Base-by-base conservation (phyloP, 2,888 invertebrate genomes). In the Diarsia rubi region DNA sequence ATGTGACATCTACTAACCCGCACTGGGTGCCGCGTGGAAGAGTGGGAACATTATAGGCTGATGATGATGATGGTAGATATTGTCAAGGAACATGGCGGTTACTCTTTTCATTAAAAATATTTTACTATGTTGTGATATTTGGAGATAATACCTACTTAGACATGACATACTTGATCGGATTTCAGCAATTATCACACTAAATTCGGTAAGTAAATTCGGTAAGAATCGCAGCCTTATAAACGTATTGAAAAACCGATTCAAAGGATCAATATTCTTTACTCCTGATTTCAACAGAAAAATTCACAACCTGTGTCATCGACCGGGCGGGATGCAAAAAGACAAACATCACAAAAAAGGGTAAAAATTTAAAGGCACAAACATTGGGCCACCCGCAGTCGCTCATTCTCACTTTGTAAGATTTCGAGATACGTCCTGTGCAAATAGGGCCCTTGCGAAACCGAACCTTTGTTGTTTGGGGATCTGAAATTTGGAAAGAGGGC, bases 331-430 rank as follows among this genome's bases (percentile, higher is more conserved):
- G 57, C 68, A 74, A 80, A 69, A 83, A 78, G 67, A 77, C 75
- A 85, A 86, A 85, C 69, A 76, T 49, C 16, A 69, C 42, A 71
- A 84, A 85, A 90, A 87, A 73, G 72, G 60, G 79, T 75, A 65
- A 77, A 74, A 81, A 81, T 70, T 76, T 65, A 31, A 79, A 76
- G 78, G 65, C 59, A 79, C 79, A 75, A 82, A 83, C 81, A 79
- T 82, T 42, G 85, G 88, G 81, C 92, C 93, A 92, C 93, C 89
- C 92, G 88, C 91, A 84, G 73, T 45, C 84, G 42, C 57, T 84
- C 86, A 86, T 91, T 90, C 90, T 87, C 89, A 88, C 91, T 84
- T 84, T 72, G 81, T 85, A 79, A 79, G 59, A 75, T 80, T 83
- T 81, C 79, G 74, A 87, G 87, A 82, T 84, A 89, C 84, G 88